Conservation (phyloP, 2,113 vertebrate genomes). For the Otocyon megalotis region DNA sequence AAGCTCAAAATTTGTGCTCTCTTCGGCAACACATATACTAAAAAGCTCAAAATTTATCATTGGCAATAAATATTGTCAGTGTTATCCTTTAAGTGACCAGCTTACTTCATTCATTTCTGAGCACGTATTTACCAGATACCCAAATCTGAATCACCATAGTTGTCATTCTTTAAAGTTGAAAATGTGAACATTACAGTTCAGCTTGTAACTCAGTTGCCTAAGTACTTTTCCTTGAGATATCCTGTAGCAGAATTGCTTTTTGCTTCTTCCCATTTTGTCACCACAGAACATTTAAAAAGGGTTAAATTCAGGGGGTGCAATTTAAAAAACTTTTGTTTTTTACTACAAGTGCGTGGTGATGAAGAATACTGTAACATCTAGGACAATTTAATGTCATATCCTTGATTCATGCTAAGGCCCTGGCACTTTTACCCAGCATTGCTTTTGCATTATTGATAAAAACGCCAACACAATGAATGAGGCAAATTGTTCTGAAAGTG, state of each 20-base stretch:
- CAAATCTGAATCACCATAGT: background rate
- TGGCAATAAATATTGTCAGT: background rate
- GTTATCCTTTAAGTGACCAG: background rate
- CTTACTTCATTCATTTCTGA: constrained; percentile 46
- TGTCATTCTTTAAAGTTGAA: constrained; percentile 17
- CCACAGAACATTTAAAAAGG: constrained; percentile 9
- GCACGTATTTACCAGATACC: background rate
- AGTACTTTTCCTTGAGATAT: background rate
- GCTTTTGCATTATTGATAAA: background rate
- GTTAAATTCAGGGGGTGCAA: background rate
- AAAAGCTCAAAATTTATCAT: constrained; percentile 7
- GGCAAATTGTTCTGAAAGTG: constrained; percentile 9
- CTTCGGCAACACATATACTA: background rate
- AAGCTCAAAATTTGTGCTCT: background rate
- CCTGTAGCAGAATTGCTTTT: background rate
- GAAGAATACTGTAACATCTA: background rate
- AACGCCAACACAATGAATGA: background rate
- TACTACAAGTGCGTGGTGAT: background rate
- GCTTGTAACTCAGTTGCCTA: background rate
- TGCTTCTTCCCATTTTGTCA: background rate
- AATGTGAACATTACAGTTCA: background rate
- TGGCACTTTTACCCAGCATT: background rate
- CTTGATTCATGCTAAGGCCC: background rate
- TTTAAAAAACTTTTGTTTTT: constrained; percentile 18
- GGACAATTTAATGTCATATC: background rate